phyloP scores from a whole-genome alignment of 2,888 invertebrate species.

The Microplitis manilae region DNA sequence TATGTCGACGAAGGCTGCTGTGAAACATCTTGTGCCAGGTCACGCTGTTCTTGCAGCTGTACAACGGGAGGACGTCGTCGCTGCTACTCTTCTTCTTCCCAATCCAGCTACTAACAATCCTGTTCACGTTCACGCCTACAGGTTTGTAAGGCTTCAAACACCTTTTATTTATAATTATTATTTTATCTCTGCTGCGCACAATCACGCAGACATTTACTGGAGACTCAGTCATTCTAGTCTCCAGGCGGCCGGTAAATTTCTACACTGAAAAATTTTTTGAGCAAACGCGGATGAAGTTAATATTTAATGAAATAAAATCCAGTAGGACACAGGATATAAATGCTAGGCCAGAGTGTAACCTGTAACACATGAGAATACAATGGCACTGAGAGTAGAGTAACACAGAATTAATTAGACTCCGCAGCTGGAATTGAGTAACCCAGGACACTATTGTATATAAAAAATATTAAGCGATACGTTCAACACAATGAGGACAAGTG shows the following conservation, averaged over 20 bases:
- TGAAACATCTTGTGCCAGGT: slow-evolving; percentile 95
- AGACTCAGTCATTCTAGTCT: too few relatives aligned
- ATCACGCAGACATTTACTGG: too few relatives aligned
- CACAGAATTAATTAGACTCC: slow-evolving; percentile 36
- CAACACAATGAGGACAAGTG: slow-evolving; percentile 34
- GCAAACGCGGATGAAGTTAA: neutral
- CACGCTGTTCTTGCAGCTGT: slow-evolving; percentile 93
- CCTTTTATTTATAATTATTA: neutral
- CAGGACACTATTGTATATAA: slow-evolving; percentile 22
- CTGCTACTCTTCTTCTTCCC: slow-evolving; percentile 92
- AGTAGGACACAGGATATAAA: slow-evolving; percentile 35
- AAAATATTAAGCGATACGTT: slow-evolving; percentile 30
- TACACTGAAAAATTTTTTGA: neutral
- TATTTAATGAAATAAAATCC: slow-evolving; percentile 24
- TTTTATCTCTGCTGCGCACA: too few relatives aligned
- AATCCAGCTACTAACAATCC: slow-evolving; percentile 96
- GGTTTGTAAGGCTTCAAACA: slow-evolving; percentile 51
- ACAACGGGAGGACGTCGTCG: slow-evolving; percentile 93
- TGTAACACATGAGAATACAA: slow-evolving; percentile 35
- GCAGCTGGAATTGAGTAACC: slow-evolving; percentile 33
- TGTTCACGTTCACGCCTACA: slow-evolving; percentile 93
- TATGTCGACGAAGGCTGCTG: slow-evolving; percentile 74
- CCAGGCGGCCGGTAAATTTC: neutral
- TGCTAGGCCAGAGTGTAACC: slow-evolving; percentile 2
- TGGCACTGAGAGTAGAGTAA: slow-evolving; percentile 32